Evolutionary conservation across 2,888 invertebrate genomes (phyloP), one percentile per base, ranked within the genome.

Genomic region (Notocelia uddmanniana): DNA sequence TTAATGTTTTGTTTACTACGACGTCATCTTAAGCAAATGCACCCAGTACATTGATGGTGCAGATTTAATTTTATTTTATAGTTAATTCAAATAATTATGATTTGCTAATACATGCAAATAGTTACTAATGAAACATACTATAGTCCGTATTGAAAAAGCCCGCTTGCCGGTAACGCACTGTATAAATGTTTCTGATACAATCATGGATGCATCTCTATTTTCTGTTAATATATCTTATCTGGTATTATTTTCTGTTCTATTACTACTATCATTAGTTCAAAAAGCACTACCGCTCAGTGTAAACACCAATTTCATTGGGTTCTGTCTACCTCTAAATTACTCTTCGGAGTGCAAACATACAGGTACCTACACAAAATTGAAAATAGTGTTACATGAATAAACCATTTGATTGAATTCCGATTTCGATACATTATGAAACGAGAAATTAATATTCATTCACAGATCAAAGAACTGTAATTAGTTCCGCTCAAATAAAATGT

Each of bases 321-420:
- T 37, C 55, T 58, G 57, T 57, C 58, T 70, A 64, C 50, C 58
- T 48, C 37, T 15, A 64, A 57, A 69, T 69, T 50, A 57, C 37
- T 69, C 64, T 57, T 48, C 26, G 21, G 23, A 37, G 23, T 41
- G 31, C 15, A 37, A 5, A 26, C 34, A 57, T 63, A 15, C n/a
- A 70, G 45, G 31, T 19, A 37, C 45, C 19, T 34, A 31, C 31
- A 31, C 8, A 31, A 57, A 57, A 64, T 64, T 26, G 41, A 26
- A 64, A 50, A 57, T 50, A 50, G 26, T 26, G 57, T 63, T 50
- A 57, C 26, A 60, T 60, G 60, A 18, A 26, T 52, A 60, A 26
- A 54, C 11, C 26, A 59, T 52, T 59, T 64, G 69, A 57, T 64
- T 50, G 18, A 57, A 64, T 41, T 64, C 64, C 41, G 26, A 58